Evolutionary conservation across 1,140 invertebrate genomes (phyloP).

Genomic region (Pseudomyrmex concolor): DNA sequence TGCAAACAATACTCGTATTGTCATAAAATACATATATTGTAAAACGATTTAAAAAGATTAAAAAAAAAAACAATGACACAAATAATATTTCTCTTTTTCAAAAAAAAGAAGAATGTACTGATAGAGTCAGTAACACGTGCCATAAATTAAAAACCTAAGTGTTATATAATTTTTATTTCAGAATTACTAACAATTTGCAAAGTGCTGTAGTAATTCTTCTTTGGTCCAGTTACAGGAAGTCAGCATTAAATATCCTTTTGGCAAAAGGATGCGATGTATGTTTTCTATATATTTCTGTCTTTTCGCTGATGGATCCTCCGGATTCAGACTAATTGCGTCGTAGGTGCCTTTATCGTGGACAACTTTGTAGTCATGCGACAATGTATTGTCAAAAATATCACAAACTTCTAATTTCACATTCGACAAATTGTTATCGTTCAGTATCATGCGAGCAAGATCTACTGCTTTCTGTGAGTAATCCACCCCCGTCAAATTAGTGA

Average conservation of each 20-base stretch:
- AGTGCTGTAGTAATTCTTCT: constrained; percentile 91
- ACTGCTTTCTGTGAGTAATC: constrained; percentile 94
- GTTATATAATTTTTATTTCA: background rate
- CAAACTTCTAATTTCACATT: constrained; percentile 87
- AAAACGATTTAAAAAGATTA: too few species aligned
- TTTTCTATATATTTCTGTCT: constrained; percentile 89
- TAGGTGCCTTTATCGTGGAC: constrained; percentile 97
- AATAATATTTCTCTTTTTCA: background rate
- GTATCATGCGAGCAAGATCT: constrained; percentile 89
- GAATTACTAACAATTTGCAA: constrained; percentile 84
- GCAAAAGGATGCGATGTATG: constrained; percentile 86
- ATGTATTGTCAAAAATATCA: constrained; percentile 85
- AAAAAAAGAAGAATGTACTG: background rate
- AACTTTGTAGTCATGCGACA: constrained; percentile 86
- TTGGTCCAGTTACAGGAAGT: constrained; percentile 98
- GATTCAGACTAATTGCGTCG: constrained; percentile 94
- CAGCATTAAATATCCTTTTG: constrained; percentile 91
- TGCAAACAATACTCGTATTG: constrained; percentile 76
- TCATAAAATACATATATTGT: background rate
- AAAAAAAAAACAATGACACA: background rate
- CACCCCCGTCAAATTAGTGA: constrained; percentile 90
- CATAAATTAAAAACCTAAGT: background rate
- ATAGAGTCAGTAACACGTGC: background rate
- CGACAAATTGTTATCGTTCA: constrained; percentile 84
- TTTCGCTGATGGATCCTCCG: constrained; percentile 88